These are phyloP conservation scores for Plectus sambesii DNA, from an alignment of 1,140 invertebrate species.

Conservation along the genomic window DNA sequence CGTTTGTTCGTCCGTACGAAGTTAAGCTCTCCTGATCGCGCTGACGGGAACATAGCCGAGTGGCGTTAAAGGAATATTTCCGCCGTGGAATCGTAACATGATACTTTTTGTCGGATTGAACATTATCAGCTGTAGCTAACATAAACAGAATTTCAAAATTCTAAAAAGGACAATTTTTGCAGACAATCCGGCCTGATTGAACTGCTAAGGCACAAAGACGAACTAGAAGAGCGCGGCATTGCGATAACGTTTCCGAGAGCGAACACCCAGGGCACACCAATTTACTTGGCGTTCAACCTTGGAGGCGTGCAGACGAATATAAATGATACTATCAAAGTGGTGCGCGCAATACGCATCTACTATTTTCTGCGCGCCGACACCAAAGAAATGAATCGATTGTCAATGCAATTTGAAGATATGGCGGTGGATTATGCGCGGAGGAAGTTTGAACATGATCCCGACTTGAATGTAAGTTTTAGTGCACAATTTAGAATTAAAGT, in stretches of 20 bases:
- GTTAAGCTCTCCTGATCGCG: too few relatives aligned
- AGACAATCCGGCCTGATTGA: constrained; percentile 38
- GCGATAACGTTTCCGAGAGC: constrained; percentile 39
- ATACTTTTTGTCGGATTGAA: too few relatives aligned
- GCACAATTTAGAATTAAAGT: too few relatives aligned
- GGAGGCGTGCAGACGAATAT: constrained; percentile 43
- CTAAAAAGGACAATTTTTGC: too few relatives aligned
- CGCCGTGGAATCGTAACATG: too few relatives aligned
- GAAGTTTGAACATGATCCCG: constrained; percentile 30
- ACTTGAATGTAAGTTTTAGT: constrained; percentile 30
- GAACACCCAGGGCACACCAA: constrained; percentile 40
- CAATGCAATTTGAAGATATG: constrained; percentile 35
- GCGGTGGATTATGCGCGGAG: constrained; percentile 30
- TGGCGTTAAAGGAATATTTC: too few relatives aligned
- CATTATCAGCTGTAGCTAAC: too few relatives aligned
- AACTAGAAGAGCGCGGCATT: constrained; percentile 37
- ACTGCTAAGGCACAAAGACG: constrained; percentile 30
- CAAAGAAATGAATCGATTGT: constrained; percentile 30
- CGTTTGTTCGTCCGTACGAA: too few relatives aligned
- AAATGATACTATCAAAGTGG: too few relatives aligned
- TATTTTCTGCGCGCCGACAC: constrained; percentile 44
- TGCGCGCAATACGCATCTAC: too few relatives aligned
- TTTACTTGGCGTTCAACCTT: constrained; percentile 43
- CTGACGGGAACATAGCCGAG: too few relatives aligned
- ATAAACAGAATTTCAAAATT: too few relatives aligned